Percentiles rank a stretch among this genome's conserved stretches.
Conservation (phyloP, 2,888 invertebrate genomes). For the Lasioglossum malachurum region DNA sequence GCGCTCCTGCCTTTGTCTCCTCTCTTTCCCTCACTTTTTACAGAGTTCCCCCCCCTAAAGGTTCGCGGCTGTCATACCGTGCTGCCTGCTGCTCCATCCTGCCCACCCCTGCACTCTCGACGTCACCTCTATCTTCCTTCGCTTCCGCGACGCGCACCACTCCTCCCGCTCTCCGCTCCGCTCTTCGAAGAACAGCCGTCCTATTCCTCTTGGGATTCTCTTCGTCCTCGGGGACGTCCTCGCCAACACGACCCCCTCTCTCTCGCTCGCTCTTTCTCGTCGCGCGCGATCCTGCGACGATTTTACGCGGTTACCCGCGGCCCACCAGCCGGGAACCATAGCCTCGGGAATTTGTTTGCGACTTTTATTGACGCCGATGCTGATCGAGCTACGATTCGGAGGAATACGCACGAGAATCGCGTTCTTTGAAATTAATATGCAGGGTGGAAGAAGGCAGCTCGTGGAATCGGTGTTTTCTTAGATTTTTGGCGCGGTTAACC, state of each 20-base stretch:
- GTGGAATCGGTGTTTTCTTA: no score
- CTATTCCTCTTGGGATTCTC: not conserved
- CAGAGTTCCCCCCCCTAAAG: slow-evolving; percentile 16
- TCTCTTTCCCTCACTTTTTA: slow-evolving; percentile 9
- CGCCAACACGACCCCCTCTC: not conserved
- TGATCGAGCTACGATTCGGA: not conserved
- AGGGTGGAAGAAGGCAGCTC: no score
- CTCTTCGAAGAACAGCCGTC: not conserved
- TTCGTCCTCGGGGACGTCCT: slow-evolving; percentile 24
- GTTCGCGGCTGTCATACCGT: slow-evolving; percentile 43
- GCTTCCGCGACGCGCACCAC: slow-evolving; percentile 32
- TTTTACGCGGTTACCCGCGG: not conserved
- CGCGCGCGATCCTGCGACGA: not conserved
- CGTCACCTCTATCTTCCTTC: slow-evolving; percentile 29
- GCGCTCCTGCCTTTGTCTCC: slow-evolving; percentile 25
- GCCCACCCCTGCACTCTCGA: slow-evolving; percentile 18
- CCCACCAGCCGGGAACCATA: not conserved
- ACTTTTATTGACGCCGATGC: not conserved
- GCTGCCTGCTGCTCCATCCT: slow-evolving; percentile 31
- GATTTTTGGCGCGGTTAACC: no score
- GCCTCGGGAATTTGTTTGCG: not conserved
- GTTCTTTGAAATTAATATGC: no score
- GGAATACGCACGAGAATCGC: not conserved
- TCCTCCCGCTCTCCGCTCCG: not conserved
- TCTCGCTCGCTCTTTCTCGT: not conserved